phyloP scores from a whole-genome alignment of 2,797 vertebrate species.

The Staurois parvus region DNA sequence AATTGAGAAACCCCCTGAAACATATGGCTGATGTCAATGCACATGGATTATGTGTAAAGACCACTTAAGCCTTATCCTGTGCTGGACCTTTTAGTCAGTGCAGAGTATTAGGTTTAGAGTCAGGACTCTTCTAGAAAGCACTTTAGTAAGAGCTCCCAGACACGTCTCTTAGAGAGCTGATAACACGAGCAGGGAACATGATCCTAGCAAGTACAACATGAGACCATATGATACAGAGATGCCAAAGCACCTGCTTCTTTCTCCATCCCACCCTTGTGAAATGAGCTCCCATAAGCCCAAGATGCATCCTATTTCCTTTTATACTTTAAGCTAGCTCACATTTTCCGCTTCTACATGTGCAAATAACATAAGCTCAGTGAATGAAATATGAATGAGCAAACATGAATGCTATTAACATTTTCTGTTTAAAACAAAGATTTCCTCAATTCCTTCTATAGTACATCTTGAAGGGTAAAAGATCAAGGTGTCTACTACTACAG shows the following conservation, averaged over 20 bases:
- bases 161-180: constrained; percentile 39
- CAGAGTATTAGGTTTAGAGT: constrained; percentile 6
- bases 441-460: too few relatives aligned
- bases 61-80: background rate
- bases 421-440: too few relatives aligned
- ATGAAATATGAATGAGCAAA: constrained; percentile 2
- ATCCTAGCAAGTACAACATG: constrained; percentile 21
- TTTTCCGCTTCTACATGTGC: background rate
- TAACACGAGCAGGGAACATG: constrained; percentile 13
- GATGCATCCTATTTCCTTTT: constrained; percentile 15
- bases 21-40: too few relatives aligned
- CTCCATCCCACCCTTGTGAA: constrained; percentile 28
- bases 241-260: constrained; percentile 40
- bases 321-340: constrained; percentile 10
- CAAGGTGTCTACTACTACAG: too few relatives aligned
- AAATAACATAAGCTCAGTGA: constrained; percentile 12
- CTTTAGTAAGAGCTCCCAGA: constrained; percentile 15
- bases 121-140: constrained; percentile 6
- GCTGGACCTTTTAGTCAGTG: background rate
- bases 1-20: too few relatives aligned
- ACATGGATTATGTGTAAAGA: background rate
- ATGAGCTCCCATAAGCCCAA: background rate
- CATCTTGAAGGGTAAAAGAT: too few relatives aligned
- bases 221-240: constrained; percentile 26
- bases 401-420: too few relatives aligned